A percentile compares a stretch with the other conserved stretches of the same genome.
Evolutionary conservation across 2,797 vertebrate species (phyloP).

Genomic region (Podargus strigoides): DNA sequence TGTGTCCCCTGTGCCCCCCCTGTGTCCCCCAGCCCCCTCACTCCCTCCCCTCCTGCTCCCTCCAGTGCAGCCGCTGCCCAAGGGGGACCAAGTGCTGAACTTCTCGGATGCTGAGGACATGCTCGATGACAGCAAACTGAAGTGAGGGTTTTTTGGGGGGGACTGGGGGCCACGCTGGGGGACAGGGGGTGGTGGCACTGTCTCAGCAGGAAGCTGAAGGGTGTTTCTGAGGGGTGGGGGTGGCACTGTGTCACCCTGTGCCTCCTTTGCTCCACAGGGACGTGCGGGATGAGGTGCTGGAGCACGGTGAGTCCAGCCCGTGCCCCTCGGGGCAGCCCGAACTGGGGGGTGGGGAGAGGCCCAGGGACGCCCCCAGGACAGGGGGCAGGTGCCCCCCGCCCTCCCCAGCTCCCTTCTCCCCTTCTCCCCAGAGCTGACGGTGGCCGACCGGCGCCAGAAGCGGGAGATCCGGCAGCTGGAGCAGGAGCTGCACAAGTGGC

Average conservation of each 20-base stretch:
- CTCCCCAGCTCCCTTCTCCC: too few relatives aligned
- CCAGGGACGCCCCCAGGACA: not conserved
- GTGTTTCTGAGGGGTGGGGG: not conserved
- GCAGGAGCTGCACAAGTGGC: slow-evolving; percentile 94
- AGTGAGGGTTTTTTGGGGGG: slow-evolving; percentile 75
- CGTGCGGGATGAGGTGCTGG: slow-evolving; percentile 89
- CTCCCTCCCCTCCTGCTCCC: not conserved
- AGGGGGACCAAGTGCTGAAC: slow-evolving; percentile 95
- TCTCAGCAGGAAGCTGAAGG: slow-evolving; percentile 84
- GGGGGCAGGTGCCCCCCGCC: not conserved
- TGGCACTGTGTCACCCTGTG: not conserved
- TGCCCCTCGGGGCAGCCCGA: not conserved
- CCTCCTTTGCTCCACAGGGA: slow-evolving; percentile 75
- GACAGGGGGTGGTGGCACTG: too few relatives aligned
- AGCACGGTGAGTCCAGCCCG: slow-evolving; percentile 82
- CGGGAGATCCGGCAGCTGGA: slow-evolving; percentile 92
- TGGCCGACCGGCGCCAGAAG: slow-evolving; percentile 93
- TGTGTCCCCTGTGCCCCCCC: too few relatives aligned
- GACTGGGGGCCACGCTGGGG: too few relatives aligned
- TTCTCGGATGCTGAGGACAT: slow-evolving; percentile 96
- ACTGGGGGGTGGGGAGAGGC: accelerated
- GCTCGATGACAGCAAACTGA: slow-evolving; percentile 91
- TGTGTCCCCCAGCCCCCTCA: not conserved
- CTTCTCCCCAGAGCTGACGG: slow-evolving; percentile 83
- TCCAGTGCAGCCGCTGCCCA: slow-evolving; percentile 94